phyloP scores from a whole-genome alignment of 2,888 invertebrate species.

The Gastrophysa polygoni region DNA sequence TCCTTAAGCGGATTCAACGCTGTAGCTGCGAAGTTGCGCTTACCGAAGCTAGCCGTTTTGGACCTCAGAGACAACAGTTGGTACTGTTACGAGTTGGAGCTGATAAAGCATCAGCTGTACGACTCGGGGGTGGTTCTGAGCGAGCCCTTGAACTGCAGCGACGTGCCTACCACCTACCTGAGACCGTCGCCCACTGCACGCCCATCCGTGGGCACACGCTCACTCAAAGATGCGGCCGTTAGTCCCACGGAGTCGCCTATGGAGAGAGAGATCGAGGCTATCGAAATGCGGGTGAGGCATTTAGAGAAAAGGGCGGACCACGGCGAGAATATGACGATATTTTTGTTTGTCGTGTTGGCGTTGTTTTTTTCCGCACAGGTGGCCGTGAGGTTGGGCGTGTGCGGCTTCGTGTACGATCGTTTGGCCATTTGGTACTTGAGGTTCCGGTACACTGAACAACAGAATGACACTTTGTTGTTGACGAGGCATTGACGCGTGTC shows the following conservation, averaged over 20 bases:
- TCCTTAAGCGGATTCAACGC: slow-evolving; percentile 39
- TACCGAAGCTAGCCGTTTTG: slow-evolving; percentile 35
- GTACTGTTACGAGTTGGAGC: slow-evolving; percentile 40
- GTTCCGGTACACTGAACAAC: slow-evolving; percentile 16
- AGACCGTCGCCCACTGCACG: no score
- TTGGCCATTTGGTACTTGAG: background rate
- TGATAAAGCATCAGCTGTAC: slow-evolving; percentile 33
- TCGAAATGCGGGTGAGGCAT: background rate
- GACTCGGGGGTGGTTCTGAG: slow-evolving; percentile 31
- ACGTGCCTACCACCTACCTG: no score
- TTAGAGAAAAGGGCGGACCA: background rate
- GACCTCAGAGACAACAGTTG: slow-evolving; percentile 45
- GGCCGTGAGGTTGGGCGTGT: background rate
- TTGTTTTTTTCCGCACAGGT: background rate
- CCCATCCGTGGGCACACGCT: no score
- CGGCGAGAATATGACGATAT: slow-evolving; percentile 11
- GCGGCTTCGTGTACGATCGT: background rate
- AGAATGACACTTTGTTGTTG: slow-evolving; percentile 22
- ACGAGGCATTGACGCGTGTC: slow-evolving; percentile 12
- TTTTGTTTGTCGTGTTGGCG: slow-evolving; percentile 14
- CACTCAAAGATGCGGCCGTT: no score
- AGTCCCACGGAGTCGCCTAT: no score
- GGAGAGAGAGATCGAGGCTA: background rate
- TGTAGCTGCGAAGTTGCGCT: slow-evolving; percentile 27
- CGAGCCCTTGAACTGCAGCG: slow-evolving; percentile 14